Conservation (phyloP, 2,113 vertebrate genomes). For the Prochilodus magdalenae region DNA sequence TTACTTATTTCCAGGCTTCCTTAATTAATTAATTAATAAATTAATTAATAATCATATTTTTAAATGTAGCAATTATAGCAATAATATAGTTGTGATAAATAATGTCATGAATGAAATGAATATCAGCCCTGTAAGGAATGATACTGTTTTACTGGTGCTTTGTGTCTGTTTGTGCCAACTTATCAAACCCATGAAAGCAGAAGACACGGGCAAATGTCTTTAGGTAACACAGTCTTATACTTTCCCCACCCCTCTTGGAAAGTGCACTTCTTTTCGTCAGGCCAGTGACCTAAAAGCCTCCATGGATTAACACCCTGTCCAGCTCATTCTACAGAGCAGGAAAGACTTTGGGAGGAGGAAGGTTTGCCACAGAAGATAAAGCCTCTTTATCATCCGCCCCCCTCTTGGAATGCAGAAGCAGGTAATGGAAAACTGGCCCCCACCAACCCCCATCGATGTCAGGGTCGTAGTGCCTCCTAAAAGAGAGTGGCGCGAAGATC, state of each 20-base stretch:
- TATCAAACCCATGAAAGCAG: too few relatives aligned
- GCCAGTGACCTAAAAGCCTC: not conserved
- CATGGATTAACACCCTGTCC: not conserved
- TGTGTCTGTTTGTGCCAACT: too few relatives aligned
- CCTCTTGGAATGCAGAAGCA: slow-evolving; percentile 42
- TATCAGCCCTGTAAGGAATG: too few relatives aligned
- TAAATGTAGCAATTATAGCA: too few relatives aligned
- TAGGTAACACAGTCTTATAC: not conserved
- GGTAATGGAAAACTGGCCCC: slow-evolving; percentile 53
- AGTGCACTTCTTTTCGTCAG: not conserved
- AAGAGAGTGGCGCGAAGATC: slow-evolving; percentile 21
- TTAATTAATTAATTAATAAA: too few relatives aligned
- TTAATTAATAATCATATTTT: too few relatives aligned
- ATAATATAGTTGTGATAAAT: too few relatives aligned
- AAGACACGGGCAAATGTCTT: too few relatives aligned
- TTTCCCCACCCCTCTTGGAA: not conserved
- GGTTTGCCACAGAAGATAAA: slow-evolving; percentile 43
- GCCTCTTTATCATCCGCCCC: slow-evolving; percentile 45
- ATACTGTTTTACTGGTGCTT: too few relatives aligned
- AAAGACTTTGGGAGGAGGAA: slow-evolving; percentile 31
- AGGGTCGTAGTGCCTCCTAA: slow-evolving; percentile 23
- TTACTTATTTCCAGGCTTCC: too few relatives aligned
- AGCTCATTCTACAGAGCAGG: slow-evolving; percentile 24
- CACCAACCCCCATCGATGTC: slow-evolving; percentile 1
- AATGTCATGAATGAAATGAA: too few relatives aligned